phyloP scores from a whole-genome alignment of 2,888 invertebrate species.

The Carterocephalus palaemon region DNA sequence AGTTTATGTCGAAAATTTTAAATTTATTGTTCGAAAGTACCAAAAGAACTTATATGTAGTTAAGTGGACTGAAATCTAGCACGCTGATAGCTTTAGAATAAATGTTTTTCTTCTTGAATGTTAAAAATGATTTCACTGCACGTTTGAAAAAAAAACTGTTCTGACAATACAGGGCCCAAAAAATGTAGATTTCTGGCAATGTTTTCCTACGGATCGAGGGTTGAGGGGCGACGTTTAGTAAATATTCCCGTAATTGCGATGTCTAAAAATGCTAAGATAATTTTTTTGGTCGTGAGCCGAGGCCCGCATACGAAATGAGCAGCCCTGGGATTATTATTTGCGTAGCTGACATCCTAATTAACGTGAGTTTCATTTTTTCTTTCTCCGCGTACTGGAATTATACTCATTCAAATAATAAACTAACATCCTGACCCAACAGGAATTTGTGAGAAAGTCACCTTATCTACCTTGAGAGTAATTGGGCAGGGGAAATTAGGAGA shows the following conservation, averaged over 20 bases:
- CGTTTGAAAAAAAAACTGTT: slow-evolving; percentile 6
- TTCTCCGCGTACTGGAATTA: slow-evolving; percentile 50
- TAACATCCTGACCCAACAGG: slow-evolving; percentile 20
- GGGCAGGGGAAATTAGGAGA: slow-evolving; percentile 45
- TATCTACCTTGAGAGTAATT: slow-evolving; percentile 18
- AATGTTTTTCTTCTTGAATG: no score
- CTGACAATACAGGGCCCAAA: slow-evolving; percentile 4
- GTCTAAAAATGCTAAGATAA: slow-evolving; percentile 64
- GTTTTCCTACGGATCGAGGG: slow-evolving; percentile 46
- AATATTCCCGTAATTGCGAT: slow-evolving; percentile 71
- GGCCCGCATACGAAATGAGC: slow-evolving; percentile 68
- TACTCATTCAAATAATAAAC: slow-evolving; percentile 48
- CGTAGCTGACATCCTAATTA: slow-evolving; percentile 72
- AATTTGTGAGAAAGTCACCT: slow-evolving; percentile 23
- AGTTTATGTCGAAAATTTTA: no score
- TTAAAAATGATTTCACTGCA: no score
- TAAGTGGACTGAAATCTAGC: no score
- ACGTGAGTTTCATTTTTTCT: slow-evolving; percentile 61
- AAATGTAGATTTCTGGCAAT: slow-evolving; percentile 38
- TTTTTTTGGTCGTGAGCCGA: slow-evolving; percentile 56
- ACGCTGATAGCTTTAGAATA: no score
- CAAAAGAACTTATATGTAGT: no score
- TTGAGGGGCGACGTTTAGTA: slow-evolving; percentile 54
- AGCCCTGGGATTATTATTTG: slow-evolving; percentile 69
- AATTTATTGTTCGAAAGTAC: no score